Evolutionary conservation across 2,797 vertebrate genomes (phyloP), one percentile per base, ranked within the genome.

Genomic region (Gymnopithys bicolor): DNA sequence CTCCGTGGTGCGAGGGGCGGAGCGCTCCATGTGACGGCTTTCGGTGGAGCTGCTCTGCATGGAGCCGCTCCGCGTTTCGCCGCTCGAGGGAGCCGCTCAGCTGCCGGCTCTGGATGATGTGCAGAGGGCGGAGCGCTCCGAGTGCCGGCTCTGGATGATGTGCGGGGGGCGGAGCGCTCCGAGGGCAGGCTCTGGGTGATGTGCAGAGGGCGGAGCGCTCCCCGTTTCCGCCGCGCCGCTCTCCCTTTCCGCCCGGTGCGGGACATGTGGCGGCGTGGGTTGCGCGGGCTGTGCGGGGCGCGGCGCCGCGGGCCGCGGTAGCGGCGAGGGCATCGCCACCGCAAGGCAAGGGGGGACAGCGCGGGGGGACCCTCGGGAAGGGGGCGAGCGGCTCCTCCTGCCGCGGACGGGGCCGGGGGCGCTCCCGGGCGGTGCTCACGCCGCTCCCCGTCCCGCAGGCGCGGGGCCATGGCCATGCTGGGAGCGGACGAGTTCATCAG

Each of bases 401-500:
- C 60, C 7, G 46, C 18, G 53, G 60, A 41, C 39, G 60, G 22
- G 13, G 33, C 13, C 53, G 45, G 56, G 33, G 13, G 7, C 39
- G 14, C 39, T 41, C 39, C 39, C 39, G 39, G 39, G 39, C 39
- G 39, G 39, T 12, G 60, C 51, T 92, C 33, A 60, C 23, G 66
- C 45, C 8, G 25, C 56, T 48, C 15, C 2, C 39, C 11, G 69
- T 27, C 46, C n/a, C 13, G 33, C 84, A 86, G 41, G 41, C 41
- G 56, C 46, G 53, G 28, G 68, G 75, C 63, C 46, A 66, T 7
- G 66, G 37, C 85, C 24, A 98, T 99, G 98, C 98, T 98, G 80
- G 96, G 97, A 55, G 90, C 93, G 51, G 97, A 95, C 79, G 99
- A 99, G 74, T 99, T 99, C 94, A 33, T 99, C 24, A 98, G 94